Base-by-base conservation (phyloP, 2,113 vertebrate genomes). In the Hypomesus transpacificus region DNA sequence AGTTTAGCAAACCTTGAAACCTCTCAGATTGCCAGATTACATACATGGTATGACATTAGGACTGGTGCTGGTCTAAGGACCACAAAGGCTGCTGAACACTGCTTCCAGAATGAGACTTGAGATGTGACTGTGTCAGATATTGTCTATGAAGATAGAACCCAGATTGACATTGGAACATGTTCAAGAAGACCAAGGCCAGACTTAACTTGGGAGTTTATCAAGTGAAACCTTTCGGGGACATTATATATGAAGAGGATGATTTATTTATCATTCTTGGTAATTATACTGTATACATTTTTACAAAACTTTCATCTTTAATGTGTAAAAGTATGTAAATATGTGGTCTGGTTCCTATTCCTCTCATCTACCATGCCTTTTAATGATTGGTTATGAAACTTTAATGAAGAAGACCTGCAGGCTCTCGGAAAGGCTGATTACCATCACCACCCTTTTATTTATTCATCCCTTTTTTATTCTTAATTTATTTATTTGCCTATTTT, bases 361-460 rank as follows among this genome's bases (percentile, higher is more conserved):
- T 53, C 28, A 46, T 21, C 59, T 54, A 21, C 57, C 39, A 34
- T 28, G 21, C 8, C 18, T 66, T 60, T 31, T 67, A 70, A 75
- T 69, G 63, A 70, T 75, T 63, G 53, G 52, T 7, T 57, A 73
- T 81, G 53, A 68, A 75, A 64, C 58, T 60, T 76, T 76, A 74
- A 66, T 71, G 70, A 18, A 21, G 18, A 60, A 17, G 61, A 65
- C 73, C 67, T 54, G 11, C 56, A 68, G 68, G 39, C 54, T 58
- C 21, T 18, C n/a, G 50, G 24, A 54, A 50, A 66, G 13, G 57
- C 34, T 54, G 54, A 66, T 67, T 69, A 73, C 16, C 66, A 64
- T 68, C 64, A 14, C 34, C 18, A 69, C 46, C 8, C 14, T 54
- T 67, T 67, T 20, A 68, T 56, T 57, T 6, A 68, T 71, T 60